A percentile compares a stretch with the other conserved stretches of the same genome.
Evolutionary conservation across 1,140 invertebrate species (phyloP).

Genomic region (Magallana angulata): DNA sequence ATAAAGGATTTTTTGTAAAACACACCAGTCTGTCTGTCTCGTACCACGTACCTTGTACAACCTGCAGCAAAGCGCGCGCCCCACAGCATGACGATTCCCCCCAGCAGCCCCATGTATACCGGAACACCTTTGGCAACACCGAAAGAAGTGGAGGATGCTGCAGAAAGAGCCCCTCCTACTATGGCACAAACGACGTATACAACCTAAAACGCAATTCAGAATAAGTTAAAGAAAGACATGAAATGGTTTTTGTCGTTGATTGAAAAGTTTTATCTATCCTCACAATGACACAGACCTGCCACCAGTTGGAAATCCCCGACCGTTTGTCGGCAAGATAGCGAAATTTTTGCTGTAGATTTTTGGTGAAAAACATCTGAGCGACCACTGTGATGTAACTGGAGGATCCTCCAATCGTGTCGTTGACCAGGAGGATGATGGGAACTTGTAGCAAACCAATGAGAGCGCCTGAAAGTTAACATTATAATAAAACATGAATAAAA

Average conservation of each 20-base stretch:
- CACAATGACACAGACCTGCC: slow-evolving; percentile 63
- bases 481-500: not conserved
- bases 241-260: not conserved
- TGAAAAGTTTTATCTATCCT: too few species aligned
- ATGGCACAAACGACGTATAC: slow-evolving; percentile 65
- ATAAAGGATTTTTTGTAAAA: too few species aligned
- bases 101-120: slow-evolving; percentile 57
- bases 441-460: slow-evolving; percentile 65
- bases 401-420: slow-evolving; percentile 68
- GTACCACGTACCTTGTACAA: slow-evolving; percentile 66
- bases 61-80: slow-evolving; percentile 68
- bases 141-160: slow-evolving; percentile 59
- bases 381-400: slow-evolving; percentile 68
- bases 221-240: not conserved
- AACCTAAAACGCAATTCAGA: slow-evolving; percentile 59
- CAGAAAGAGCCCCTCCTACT: slow-evolving; percentile 62
- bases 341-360: slow-evolving; percentile 62
- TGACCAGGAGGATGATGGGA: slow-evolving; percentile 63
- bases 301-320: slow-evolving; percentile 66
- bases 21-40: too few species aligned
- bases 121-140: slow-evolving; percentile 56
- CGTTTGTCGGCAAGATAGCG: slow-evolving; percentile 64
- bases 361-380: slow-evolving; percentile 67
- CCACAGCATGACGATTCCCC: slow-evolving; percentile 67
- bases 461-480: slow-evolving; percentile 54